These are phyloP conservation scores for Perognathus longimembris DNA, from an alignment of 2,113 vertebrate species.

Conservation along the genomic window DNA sequence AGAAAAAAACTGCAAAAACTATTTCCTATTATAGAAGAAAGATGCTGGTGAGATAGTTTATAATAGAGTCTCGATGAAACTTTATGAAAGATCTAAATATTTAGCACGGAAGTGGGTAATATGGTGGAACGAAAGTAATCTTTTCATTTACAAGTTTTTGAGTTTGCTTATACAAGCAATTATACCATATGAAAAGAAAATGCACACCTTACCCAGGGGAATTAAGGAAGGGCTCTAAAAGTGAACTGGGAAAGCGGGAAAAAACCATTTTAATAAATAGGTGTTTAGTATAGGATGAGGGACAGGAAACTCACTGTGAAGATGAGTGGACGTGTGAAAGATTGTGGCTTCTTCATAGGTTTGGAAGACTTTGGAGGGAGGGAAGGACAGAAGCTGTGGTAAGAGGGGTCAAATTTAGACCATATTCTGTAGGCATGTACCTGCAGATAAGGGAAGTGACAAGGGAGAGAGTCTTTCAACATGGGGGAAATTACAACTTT, in stretches of 20 bases:
- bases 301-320: not conserved
- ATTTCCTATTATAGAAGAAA: conserved; percentile 14
- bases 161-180: not conserved
- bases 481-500: not conserved
- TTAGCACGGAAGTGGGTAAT: not conserved
- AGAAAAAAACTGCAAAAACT: not conserved
- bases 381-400: not conserved
- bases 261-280: not conserved
- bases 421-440: not conserved
- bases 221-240: not conserved
- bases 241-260: not conserved
- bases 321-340: not conserved
- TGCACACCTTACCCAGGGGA: not conserved
- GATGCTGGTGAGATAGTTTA: not conserved
- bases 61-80: conserved; percentile 25
- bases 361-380: not conserved
- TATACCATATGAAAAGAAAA: not conserved
- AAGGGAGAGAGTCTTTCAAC: not conserved
- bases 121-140: not conserved
- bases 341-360: not conserved
- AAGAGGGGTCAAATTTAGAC: not conserved
- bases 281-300: not conserved
- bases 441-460: not conserved
- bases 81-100: conserved; percentile 43
- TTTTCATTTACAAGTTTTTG: not conserved